These are phyloP conservation scores for Boloria euphrosyne DNA, from an alignment of 2,888 invertebrate genomes.

Conservation along the genomic window DNA sequence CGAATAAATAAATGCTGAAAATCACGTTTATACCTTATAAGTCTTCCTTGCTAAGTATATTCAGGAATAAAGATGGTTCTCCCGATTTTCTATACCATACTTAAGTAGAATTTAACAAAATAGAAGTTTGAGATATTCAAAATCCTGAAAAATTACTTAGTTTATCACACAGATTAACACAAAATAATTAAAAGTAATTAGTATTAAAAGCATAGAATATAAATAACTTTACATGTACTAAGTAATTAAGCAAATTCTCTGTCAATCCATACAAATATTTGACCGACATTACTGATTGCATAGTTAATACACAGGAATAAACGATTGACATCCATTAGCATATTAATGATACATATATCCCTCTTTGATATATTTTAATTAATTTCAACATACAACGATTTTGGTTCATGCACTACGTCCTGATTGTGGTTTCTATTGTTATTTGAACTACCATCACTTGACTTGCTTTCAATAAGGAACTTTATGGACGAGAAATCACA, in stretches of 20 bases:
- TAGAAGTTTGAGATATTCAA: too few species aligned
- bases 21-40: background rate
- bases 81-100: too few species aligned
- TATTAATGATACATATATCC: constrained; percentile 9
- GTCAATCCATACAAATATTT: constrained; percentile 31
- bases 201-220: background rate
- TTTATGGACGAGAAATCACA: too few species aligned
- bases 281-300: constrained; percentile 21
- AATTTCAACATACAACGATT: background rate
- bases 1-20: constrained; percentile 1
- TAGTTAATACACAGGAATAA: constrained; percentile 25
- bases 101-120: too few species aligned
- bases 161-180: too few species aligned
- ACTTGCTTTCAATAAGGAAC: too few species aligned
- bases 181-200: background rate
- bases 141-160: too few species aligned
- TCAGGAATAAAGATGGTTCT: too few species aligned
- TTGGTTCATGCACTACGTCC: too few species aligned
- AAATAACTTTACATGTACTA: constrained; percentile 2
- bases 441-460: too few species aligned
- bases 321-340: constrained; percentile 29
- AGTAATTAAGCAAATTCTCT: constrained; percentile 27
- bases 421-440: too few species aligned
- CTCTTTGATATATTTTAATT: background rate
- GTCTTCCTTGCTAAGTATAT: background rate